Percentiles rank a stretch among this genome's conserved stretches.
These are phyloP conservation scores for Huso huso DNA, from an alignment of 2,797 vertebrate genomes.

Conservation along the genomic window DNA sequence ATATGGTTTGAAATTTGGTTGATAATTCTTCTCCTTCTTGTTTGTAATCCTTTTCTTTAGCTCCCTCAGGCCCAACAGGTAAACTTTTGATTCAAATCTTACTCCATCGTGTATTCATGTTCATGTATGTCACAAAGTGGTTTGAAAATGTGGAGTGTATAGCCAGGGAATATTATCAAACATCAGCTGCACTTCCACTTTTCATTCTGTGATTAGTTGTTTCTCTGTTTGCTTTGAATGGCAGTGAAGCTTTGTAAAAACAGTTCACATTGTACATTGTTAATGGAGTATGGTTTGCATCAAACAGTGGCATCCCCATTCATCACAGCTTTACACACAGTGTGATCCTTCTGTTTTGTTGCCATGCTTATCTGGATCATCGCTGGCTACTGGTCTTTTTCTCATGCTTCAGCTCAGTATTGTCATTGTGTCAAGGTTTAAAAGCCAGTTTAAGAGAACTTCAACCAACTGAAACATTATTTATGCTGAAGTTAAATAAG, in stretches of 20 bases:
- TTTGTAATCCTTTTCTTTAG: conserved; percentile 61
- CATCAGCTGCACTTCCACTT: conserved; percentile 11
- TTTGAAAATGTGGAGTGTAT: not conserved
- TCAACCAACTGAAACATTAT: not conserved
- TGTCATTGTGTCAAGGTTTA: not conserved
- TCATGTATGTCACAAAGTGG: conserved; percentile 11
- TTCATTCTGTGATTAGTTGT: conserved; percentile 22
- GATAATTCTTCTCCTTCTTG: conserved; percentile 31
- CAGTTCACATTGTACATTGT: not conserved
- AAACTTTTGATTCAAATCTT: conserved; percentile 57
- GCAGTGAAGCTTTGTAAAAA: conserved; percentile 17
- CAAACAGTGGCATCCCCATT: not conserved
- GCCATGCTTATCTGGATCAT: not conserved
- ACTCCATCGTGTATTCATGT: conserved; percentile 21
- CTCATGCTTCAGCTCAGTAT: not conserved
- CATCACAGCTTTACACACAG: conserved; percentile 1
- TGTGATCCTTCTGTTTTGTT: not conserved
- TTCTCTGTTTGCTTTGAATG: conserved; percentile 34
- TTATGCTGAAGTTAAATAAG: not conserved
- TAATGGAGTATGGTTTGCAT: not conserved
- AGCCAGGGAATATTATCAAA: conserved; percentile 15
- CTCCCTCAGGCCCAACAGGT: conserved; percentile 96
- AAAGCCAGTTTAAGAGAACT: no score
- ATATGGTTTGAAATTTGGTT: not conserved
- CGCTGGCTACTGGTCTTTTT: not conserved